A percentile compares a stretch with the other conserved stretches of the same genome.
These are phyloP conservation scores for Rhopalosiphum nymphaeae DNA, from an alignment of 2,888 invertebrate species.

Conservation along the genomic window DNA sequence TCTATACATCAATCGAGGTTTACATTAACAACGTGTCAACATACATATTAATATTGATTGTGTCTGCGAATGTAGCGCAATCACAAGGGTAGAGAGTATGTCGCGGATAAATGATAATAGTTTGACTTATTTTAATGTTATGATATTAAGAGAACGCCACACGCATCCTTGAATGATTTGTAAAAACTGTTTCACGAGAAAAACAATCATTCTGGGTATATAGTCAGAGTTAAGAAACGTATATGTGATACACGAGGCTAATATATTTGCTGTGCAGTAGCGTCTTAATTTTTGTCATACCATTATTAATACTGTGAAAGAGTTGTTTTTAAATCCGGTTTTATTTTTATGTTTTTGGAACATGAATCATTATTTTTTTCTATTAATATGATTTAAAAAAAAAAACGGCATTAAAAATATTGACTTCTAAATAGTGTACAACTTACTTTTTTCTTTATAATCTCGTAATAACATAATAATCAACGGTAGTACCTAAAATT, in stretches of 20 bases:
- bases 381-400: not conserved
- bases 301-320: not conserved
- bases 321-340: not conserved
- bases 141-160: not conserved
- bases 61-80: not conserved
- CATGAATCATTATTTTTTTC: not conserved
- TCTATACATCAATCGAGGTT: not conserved
- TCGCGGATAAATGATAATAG: not conserved
- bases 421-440: not conserved
- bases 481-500: not conserved
- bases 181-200: not conserved
- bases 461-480: not conserved
- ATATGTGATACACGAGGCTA: not conserved
- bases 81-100: not conserved
- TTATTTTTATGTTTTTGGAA: not conserved
- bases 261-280: not conserved
- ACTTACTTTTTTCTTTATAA: not conserved
- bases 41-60: not conserved
- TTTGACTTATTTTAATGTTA: not conserved
- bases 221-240: not conserved
- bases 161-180: not conserved
- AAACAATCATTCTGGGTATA: not conserved
- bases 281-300: not conserved
- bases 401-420: not conserved
- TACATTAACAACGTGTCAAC: not conserved